phyloP scores from a whole-genome alignment of 92 coral and sea anemone genomes.

The Blastomussa wellsi region DNA sequence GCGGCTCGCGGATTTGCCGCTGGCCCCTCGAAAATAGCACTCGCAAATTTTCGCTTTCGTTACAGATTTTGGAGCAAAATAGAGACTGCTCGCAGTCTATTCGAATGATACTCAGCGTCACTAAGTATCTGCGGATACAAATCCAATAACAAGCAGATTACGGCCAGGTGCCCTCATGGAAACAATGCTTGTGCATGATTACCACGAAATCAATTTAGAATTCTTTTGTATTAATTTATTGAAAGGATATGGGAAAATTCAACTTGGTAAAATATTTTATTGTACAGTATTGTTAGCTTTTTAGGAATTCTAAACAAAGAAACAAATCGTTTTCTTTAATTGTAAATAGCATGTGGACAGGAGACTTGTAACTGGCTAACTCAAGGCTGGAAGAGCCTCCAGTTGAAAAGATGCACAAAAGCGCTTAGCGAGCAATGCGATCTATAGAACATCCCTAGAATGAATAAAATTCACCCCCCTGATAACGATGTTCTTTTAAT shows the following conservation, averaged over 20 bases:
- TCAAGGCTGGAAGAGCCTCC: not conserved
- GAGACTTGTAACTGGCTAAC: not conserved
- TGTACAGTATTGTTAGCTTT: not conserved
- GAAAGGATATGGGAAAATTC: not conserved
- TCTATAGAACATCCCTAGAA: not conserved
- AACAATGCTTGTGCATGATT: not conserved
- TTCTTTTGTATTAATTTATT: not conserved
- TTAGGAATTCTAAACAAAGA: not conserved
- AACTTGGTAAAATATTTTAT: not conserved
- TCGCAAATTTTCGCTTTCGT: too few species aligned
- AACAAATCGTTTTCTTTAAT: not conserved
- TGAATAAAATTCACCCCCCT: not conserved
- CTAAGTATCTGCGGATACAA: not conserved
- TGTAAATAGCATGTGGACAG: not conserved
- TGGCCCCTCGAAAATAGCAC: too few species aligned
- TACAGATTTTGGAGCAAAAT: too few species aligned
- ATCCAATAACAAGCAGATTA: not conserved
- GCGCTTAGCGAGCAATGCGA: not conserved
- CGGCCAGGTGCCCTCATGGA: not conserved
- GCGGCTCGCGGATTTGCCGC: too few species aligned
- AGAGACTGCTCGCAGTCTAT: too few species aligned
- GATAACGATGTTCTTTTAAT: not conserved
- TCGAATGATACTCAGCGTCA: not conserved
- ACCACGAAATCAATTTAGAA: not conserved
- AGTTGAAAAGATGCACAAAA: not conserved